A percentile compares a stretch with the other conserved stretches of the same genome.
These are phyloP conservation scores for Clanis bilineata DNA, from an alignment of 2,888 invertebrate genomes.

Conservation along the genomic window DNA sequence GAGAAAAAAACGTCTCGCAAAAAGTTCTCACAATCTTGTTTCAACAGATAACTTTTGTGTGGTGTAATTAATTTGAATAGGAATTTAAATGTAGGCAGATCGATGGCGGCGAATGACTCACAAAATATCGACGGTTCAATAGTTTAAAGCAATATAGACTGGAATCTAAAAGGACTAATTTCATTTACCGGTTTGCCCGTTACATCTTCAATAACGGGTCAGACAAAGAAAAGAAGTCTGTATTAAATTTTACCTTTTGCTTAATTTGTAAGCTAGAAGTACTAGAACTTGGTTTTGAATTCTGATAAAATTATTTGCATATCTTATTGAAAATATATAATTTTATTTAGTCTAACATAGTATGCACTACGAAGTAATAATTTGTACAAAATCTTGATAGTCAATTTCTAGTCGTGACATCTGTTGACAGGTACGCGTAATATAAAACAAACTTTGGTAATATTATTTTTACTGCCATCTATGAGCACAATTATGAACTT, in stretches of 20 bases:
- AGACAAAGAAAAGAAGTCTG: no score
- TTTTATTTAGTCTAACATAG: no score
- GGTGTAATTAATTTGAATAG: slow-evolving; percentile 11
- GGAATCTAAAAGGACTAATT: not conserved
- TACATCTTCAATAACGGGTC: not conserved
- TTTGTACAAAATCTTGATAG: no score
- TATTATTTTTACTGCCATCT: not conserved
- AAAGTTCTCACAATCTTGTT: slow-evolving; percentile 17
- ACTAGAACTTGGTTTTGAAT: no score
- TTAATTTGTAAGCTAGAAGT: no score
- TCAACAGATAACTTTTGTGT: slow-evolving; percentile 10
- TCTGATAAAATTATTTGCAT: no score
- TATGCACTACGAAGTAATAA: no score
- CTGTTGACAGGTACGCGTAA: not conserved
- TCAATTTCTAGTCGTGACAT: no score
- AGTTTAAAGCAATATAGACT: not conserved
- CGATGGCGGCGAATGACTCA: not conserved
- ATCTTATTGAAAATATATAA: no score
- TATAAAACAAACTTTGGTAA: not conserved
- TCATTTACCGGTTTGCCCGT: not conserved
- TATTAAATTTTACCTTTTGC: no score
- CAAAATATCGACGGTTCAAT: not conserved
- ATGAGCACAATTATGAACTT: not conserved
- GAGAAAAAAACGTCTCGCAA: slow-evolving; percentile 12
- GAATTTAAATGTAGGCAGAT: slow-evolving; percentile 9